Conservation (phyloP, 2,797 vertebrate species). For the Nannoperca australis region DNA sequence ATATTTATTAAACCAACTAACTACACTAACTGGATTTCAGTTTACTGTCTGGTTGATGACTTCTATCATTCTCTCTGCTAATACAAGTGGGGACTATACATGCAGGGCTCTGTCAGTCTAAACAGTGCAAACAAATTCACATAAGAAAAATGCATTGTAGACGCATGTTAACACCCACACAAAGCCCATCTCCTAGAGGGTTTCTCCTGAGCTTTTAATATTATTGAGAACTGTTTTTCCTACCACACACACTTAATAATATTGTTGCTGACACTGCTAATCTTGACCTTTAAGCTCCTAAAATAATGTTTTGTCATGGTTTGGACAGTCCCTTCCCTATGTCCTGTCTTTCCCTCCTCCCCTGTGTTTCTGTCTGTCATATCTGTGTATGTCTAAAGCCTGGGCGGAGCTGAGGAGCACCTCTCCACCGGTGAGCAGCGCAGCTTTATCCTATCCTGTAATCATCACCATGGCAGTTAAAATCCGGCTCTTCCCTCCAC, state of each 20-base stretch:
- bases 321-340: too few relatives aligned
- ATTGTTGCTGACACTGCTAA: background rate
- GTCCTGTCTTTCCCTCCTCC: too few relatives aligned
- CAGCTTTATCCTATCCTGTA: too few relatives aligned
- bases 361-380: too few relatives aligned
- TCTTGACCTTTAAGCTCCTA: background rate
- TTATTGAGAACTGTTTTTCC: conserved; percentile 22
- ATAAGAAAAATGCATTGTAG: conserved; percentile 7
- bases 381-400: too few relatives aligned
- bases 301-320: background rate
- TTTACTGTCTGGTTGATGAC: background rate
- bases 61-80: background rate
- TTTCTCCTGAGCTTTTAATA: conserved; percentile 18
- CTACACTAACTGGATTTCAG: background rate
- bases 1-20: background rate
- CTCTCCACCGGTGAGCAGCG: too few relatives aligned
- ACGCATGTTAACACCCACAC: conserved; percentile 31
- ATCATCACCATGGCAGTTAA: too few relatives aligned
- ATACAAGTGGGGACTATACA: background rate
- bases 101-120: background rate
- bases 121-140: conserved; percentile 12
- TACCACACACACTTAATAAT: conserved; percentile 9
- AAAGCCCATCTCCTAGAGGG: background rate
- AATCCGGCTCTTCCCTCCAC: too few relatives aligned
- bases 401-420: too few relatives aligned